A percentile compares a stretch with the other conserved stretches of the same genome.
Conservation (phyloP, 1,140 invertebrate genomes). For the Adoxophyes honmai region DNA sequence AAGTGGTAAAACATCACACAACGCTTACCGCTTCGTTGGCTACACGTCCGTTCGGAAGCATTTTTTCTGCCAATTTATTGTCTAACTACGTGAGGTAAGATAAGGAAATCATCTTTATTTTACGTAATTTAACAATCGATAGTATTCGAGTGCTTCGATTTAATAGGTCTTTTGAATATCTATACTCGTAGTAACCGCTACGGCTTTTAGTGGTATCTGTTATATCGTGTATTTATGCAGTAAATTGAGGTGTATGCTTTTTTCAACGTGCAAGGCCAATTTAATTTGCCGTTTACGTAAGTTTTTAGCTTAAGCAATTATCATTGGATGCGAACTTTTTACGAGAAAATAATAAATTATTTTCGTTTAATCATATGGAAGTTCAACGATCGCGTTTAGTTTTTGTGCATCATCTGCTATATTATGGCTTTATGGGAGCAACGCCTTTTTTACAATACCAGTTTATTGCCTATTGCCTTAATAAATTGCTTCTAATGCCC, state of each 20-base stretch:
- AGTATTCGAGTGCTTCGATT: too few relatives aligned
- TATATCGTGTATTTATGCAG: too few relatives aligned
- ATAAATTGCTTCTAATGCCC: neutral
- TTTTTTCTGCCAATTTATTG: slow-evolving; percentile 3
- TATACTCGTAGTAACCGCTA: too few relatives aligned
- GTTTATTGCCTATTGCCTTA: neutral
- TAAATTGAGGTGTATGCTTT: too few relatives aligned
- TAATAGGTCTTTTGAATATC: too few relatives aligned
- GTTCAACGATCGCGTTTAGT: neutral
- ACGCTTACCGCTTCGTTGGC: neutral
- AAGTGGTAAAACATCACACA: neutral
- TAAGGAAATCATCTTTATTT: slow-evolving; percentile 3
- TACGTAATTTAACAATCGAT: neutral
- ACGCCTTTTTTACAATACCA: neutral
- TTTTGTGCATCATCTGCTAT: neutral
- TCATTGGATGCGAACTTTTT: too few relatives aligned
- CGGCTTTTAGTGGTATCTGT: too few relatives aligned
- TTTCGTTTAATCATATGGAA: neutral
- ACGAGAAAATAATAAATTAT: too few relatives aligned
- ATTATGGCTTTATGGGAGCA: slow-evolving; percentile 1
- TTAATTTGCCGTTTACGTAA: too few relatives aligned
- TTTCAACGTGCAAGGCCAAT: too few relatives aligned
- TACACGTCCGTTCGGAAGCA: slow-evolving; percentile 1
- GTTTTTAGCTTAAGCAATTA: too few relatives aligned
- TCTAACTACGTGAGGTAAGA: slow-evolving; percentile 9